Base-by-base conservation (phyloP, 2,888 invertebrate species). In the Drosophila nr. medialis region DNA sequence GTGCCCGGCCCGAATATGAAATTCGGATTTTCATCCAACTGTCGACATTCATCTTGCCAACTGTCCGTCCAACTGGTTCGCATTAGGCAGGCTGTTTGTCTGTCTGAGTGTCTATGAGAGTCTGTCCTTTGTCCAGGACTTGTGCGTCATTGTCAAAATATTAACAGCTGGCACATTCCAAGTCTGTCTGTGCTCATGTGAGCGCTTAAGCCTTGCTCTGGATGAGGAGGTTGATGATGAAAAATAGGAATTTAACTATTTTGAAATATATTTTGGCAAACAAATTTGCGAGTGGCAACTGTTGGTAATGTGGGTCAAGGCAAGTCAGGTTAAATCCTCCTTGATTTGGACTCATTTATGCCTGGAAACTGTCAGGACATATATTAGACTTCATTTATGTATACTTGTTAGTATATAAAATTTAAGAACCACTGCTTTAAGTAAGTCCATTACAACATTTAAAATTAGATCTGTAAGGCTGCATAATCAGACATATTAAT, bases 101-200 rank as follows among this genome's bases (percentile, higher is more conserved):
- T 65, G 70, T 61, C 54, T 30, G 34, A 58, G 48, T 48, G 65
- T 59, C 64, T 8, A 11, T 15, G 65, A 32, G 42, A 13, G 29
- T 30, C 49, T 55, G 75, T 75, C 73, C 65, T 65, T 56, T 70
- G 83, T 86, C 80, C 73, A 60, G 76, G 77, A 88, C 89, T 89
- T 82, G 75, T 86, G 90, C 89, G 78, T 86, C 89, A 90, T 86
- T 88, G 89, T 86, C 90, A 83, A 86, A 86, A 86, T 89, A 90
- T 86, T 89, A 86, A 86, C 89, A 86, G 83, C 90, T 86, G 86
- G 78, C 86, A 83, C 83, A 90, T 75, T 83, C 81, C 83, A 69
- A 80, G 68, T 61, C 64, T 50, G 60, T 60, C 45, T 56, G 40
- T 40, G 51, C 54, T 56, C 79, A 71, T 87, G 72, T 78, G 85